Evolutionary conservation across 2,888 invertebrate species (phyloP).

Genomic region (Phymatocera aterrima): DNA sequence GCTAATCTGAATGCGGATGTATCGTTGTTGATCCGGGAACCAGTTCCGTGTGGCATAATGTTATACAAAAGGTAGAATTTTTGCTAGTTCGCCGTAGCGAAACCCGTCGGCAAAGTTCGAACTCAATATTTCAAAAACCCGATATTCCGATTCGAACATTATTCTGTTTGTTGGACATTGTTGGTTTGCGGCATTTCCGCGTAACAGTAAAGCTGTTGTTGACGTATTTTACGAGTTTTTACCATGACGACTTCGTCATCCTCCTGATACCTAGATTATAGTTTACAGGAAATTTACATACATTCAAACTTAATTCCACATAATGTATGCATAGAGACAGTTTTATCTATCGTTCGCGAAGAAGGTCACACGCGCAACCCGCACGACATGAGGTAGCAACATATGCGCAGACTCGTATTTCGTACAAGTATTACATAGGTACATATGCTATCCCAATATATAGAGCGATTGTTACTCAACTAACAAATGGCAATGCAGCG

Average conservation of each 20-base stretch:
- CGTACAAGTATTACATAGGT: neutral
- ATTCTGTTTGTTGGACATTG: no score
- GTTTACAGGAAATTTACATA: neutral
- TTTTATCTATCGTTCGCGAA: constrained; percentile 8
- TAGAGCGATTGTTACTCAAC: neutral
- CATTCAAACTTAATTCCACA: neutral
- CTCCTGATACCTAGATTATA: neutral
- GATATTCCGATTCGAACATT: no score
- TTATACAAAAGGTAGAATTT: no score
- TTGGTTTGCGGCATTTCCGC: no score
- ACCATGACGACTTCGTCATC: no score
- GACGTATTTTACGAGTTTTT: no score
- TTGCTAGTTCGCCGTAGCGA: no score
- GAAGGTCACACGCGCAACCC: constrained; percentile 9
- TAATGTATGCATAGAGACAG: neutral
- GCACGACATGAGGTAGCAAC: constrained; percentile 5
- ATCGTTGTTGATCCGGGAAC: neutral
- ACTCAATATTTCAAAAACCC: no score
- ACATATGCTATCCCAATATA: neutral
- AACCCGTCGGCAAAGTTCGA: no score
- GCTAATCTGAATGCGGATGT: neutral
- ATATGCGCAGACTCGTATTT: constrained; percentile 4
- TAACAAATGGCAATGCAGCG: neutral
- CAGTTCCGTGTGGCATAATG: neutral
- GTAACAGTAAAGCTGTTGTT: no score